These are phyloP conservation scores for Argyrosomus regius DNA, from an alignment of 2,797 vertebrate species.

Conservation along the genomic window DNA sequence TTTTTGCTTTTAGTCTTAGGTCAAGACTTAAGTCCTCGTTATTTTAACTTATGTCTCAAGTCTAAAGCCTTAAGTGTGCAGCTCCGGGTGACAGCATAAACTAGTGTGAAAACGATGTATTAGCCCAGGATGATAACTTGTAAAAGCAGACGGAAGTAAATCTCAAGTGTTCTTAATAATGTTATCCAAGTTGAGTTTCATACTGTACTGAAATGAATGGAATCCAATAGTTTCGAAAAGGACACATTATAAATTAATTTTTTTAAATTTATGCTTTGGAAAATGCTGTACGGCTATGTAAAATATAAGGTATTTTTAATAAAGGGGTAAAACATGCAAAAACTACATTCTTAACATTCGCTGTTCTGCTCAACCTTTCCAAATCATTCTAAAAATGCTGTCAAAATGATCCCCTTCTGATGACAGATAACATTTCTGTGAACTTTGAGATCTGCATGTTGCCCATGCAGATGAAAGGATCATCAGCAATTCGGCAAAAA, in stretches of 20 bases:
- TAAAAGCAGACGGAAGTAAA: background rate
- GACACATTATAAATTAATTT: background rate
- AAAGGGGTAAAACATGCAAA: constrained; percentile 20
- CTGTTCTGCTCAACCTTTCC: constrained; percentile 19
- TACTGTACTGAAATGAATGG: background rate
- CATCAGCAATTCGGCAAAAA: constrained; percentile 49
- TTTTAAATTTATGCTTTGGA: background rate
- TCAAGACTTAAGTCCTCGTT: background rate
- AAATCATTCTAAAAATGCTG: constrained; percentile 22
- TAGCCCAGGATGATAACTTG: background rate
- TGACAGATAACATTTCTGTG: constrained; percentile 62
- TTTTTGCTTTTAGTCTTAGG: background rate
- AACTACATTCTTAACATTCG: constrained; percentile 13
- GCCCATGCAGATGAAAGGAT: constrained; percentile 64
- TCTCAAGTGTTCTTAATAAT: background rate
- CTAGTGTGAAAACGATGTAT: background rate
- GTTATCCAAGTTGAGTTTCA: background rate
- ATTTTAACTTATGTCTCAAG: background rate
- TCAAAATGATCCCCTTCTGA: constrained; percentile 33
- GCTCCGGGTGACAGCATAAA: background rate
- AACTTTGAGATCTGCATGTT: constrained; percentile 64
- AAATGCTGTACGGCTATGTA: constrained; percentile 4
- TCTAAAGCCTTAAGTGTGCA: background rate
- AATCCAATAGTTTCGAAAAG: background rate
- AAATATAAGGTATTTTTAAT: background rate